Evolutionary conservation across 2,888 invertebrate genomes (phyloP).

Genomic region (Octodonta nipae): DNA sequence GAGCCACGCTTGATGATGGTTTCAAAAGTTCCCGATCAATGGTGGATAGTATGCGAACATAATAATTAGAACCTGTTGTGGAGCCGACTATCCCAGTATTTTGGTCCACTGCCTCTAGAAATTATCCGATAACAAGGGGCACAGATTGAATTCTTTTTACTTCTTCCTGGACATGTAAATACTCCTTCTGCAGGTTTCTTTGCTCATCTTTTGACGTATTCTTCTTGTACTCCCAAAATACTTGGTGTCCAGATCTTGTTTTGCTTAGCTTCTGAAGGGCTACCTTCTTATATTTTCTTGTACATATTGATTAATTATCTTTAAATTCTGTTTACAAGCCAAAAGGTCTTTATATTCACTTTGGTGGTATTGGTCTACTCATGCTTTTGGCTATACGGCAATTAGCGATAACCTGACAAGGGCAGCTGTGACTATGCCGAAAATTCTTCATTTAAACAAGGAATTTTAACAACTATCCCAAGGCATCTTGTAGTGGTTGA

Average conservation of each 20-base stretch:
- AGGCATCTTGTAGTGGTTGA: too few species aligned
- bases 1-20: slow-evolving; percentile 93
- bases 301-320: slow-evolving; percentile 1
- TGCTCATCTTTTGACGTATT: slow-evolving; percentile 99
- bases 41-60: slow-evolving; percentile 94
- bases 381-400: too few species aligned
- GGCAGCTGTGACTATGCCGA: too few species aligned
- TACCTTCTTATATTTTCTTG: slow-evolving; percentile 44
- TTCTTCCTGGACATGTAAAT: slow-evolving; percentile 94
- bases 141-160: slow-evolving; percentile 98
- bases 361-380: too few species aligned
- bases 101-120: slow-evolving; percentile 97
- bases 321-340: slow-evolving; percentile 1
- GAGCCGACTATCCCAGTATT: slow-evolving; percentile 85
- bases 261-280: slow-evolving; percentile 52
- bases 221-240: slow-evolving; percentile 97
- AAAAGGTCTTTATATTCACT: slow-evolving; percentile 41
- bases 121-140: slow-evolving; percentile 96
- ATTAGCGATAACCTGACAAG: too few species aligned
- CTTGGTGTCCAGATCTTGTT: slow-evolving; percentile 85
- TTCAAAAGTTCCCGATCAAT: slow-evolving; percentile 94
- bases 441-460: too few species aligned
- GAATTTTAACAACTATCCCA: too few species aligned
- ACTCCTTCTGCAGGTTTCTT: slow-evolving; percentile 94
- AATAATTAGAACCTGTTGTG: slow-evolving; percentile 79